Percentiles rank a stretch among this genome's conserved stretches.
phyloP scores from a whole-genome alignment of 2,797 vertebrate genomes.

The Lacerta viridis region DNA sequence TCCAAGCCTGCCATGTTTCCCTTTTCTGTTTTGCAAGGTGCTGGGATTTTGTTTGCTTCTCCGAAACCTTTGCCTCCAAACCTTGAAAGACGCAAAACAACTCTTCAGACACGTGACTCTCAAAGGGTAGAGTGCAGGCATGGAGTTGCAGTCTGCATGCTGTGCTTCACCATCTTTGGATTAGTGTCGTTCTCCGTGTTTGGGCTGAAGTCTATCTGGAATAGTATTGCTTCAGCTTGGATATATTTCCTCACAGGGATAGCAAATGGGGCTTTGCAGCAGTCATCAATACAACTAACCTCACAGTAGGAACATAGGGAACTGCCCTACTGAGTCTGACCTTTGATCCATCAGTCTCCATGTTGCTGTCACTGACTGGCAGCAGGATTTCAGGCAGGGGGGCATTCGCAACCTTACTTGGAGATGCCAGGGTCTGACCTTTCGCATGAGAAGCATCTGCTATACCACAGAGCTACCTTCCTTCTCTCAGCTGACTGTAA shows the following conservation, averaged over 20 bases:
- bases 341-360: too few species aligned
- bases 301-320: neutral
- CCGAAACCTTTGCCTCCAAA: constrained; percentile 31
- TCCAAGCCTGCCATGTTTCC: constrained; percentile 28
- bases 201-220: neutral
- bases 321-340: too few species aligned
- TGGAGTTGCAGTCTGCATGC: neutral
- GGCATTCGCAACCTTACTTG: too few species aligned
- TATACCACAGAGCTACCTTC: too few species aligned
- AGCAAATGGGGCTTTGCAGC: neutral
- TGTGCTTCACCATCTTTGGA: neutral
- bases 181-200: accelerated
- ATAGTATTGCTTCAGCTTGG: accelerated
- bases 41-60: constrained; percentile 35
- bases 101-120: constrained; percentile 1
- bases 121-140: constrained; percentile 1
- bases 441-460: too few species aligned
- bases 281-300: neutral
- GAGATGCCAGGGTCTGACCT: too few species aligned
- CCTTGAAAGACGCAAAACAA: neutral
- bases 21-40: constrained; percentile 21
- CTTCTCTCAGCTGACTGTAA: too few species aligned
- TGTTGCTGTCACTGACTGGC: too few species aligned
- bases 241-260: too few species aligned
- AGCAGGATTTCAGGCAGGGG: too few species aligned